Conservation (phyloP, 1,140 invertebrate species). For the Drosophila subobscura region DNA sequence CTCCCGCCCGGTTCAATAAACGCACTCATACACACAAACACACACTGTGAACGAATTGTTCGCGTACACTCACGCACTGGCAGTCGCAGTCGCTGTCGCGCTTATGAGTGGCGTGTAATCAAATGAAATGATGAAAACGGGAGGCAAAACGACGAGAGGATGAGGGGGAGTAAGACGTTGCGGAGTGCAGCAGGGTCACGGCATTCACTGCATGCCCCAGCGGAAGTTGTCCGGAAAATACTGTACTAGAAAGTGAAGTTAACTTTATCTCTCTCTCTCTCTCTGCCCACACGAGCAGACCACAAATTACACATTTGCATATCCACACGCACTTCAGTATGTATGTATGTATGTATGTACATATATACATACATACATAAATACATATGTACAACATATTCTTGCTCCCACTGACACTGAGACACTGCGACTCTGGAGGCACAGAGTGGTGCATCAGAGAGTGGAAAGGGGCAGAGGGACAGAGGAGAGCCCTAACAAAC, state of each 20-base stretch:
- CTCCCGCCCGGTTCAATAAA: conserved; percentile 48
- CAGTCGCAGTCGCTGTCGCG: conserved; percentile 6
- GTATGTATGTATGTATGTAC: conserved; percentile 22
- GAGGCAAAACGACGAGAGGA: conserved; percentile 30
- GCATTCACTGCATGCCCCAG: conserved; percentile 45
- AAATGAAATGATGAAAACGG: conserved; percentile 59
- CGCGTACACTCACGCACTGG: conserved; percentile 54
- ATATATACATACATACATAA: conserved; percentile 5
- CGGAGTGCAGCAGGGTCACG: conserved; percentile 40
- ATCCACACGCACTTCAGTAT: conserved; percentile 28
- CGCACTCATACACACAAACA: conserved; percentile 39
- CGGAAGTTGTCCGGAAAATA: conserved; percentile 60
- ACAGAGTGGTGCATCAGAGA: neutral
- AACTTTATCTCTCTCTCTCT: conserved; percentile 35
- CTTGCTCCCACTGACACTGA: conserved; percentile 53
- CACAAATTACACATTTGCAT: conserved; percentile 40
- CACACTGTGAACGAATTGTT: conserved; percentile 32
- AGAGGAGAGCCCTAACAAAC: conserved; percentile 36
- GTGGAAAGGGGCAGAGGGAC: neutral
- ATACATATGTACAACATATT: conserved; percentile 8
- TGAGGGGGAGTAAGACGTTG: neutral
- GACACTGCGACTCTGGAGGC: neutral
- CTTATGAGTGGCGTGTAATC: conserved; percentile 62
- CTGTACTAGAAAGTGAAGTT: conserved; percentile 58
- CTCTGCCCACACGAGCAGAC: conserved; percentile 7